Conservation (phyloP, 2,888 invertebrate species). For the Sesia bembeciformis region DNA sequence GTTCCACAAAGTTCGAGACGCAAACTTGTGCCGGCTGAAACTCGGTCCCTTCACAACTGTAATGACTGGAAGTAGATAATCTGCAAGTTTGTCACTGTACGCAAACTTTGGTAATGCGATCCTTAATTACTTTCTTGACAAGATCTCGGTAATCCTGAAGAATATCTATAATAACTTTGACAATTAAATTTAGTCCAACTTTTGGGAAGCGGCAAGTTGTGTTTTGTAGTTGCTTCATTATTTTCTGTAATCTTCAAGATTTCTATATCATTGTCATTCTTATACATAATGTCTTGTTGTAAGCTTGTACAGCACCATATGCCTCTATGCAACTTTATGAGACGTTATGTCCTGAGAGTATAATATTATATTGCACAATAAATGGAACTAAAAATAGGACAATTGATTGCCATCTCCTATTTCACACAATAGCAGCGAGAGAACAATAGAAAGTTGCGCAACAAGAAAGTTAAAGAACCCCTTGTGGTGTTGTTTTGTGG, state of each 20-base stretch:
- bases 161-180: constrained; percentile 3
- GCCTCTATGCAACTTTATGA: constrained; percentile 9
- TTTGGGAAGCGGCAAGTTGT: background rate
- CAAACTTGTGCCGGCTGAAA: constrained; percentile 37
- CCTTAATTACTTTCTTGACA: constrained; percentile 36
- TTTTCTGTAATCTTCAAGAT: no score
- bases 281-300: no score
- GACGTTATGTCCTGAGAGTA: constrained; percentile 5
- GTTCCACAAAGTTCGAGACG: constrained; percentile 37
- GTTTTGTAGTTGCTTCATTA: no score
- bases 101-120: constrained; percentile 45
- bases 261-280: no score
- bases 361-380: constrained; percentile 6
- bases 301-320: constrained; percentile 1
- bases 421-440: constrained; percentile 14
- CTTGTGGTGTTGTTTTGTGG: constrained; percentile 16
- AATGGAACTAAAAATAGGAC: constrained; percentile 10
- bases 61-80: constrained; percentile 55
- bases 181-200: background rate
- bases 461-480: constrained; percentile 15
- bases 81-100: constrained; percentile 48
- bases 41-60: constrained; percentile 47
- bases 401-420: constrained; percentile 6
- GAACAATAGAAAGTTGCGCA: constrained; percentile 19
- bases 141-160: constrained; percentile 21